Evolutionary conservation across 92 coral and sea anemone genomes (phyloP).

Genomic region (Chrysogorgia sp.): DNA sequence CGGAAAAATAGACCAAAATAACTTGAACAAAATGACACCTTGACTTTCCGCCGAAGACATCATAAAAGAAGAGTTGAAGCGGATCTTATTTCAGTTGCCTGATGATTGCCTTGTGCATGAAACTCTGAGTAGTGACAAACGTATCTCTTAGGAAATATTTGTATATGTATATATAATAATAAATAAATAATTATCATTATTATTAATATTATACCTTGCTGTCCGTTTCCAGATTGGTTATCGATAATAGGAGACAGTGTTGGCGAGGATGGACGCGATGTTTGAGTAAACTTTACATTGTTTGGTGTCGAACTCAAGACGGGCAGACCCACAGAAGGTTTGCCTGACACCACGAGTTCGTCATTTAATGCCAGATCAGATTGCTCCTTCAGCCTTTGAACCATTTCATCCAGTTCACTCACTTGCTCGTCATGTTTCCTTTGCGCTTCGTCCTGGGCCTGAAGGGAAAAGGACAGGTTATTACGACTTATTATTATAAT

Average conservation of each 20-base stretch:
- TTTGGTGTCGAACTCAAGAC: slow-evolving; percentile 34
- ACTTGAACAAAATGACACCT: no score
- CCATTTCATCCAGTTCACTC: slow-evolving; percentile 72
- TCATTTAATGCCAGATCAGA: slow-evolving; percentile 63
- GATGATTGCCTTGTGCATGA: no score
- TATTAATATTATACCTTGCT: background rate
- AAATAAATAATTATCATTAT: no score
- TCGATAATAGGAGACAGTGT: slow-evolving; percentile 10
- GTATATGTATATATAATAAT: no score
- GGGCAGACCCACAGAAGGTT: background rate
- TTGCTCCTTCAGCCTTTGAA: slow-evolving; percentile 77
- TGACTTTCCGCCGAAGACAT: no score
- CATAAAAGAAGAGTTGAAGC: no score
- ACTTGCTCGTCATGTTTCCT: slow-evolving; percentile 79
- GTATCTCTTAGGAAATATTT: no score
- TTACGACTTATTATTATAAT: no score
- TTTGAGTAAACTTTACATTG: slow-evolving; percentile 21
- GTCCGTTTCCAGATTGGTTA: background rate
- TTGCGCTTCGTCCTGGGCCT: slow-evolving; percentile 93
- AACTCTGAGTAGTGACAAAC: no score
- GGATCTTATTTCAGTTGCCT: no score
- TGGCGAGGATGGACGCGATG: slow-evolving; percentile 59
- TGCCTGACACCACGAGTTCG: background rate
- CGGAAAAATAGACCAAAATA: no score
- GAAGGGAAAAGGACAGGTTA: slow-evolving; percentile 3